Base-by-base conservation (phyloP, 2,113 vertebrate species). In the Phoxinus phoxinus region DNA sequence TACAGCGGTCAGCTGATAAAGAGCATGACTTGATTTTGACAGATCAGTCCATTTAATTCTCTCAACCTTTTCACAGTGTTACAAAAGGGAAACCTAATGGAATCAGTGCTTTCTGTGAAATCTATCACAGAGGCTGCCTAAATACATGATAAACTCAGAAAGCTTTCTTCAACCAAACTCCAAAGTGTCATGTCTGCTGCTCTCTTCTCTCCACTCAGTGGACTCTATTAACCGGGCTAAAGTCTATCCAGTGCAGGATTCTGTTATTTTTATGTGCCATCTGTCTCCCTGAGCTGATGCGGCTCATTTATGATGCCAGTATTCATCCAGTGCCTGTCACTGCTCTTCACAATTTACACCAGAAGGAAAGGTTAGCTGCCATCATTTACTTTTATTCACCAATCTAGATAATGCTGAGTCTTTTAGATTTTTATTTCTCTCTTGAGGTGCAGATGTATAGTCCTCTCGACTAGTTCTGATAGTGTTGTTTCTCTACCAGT, bases 321-420 rank as follows among this genome's bases (percentile, higher is more conserved):
- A 83, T 86, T 76, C 61, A 86, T 88, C 79, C 78, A 44, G 12
- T 27, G 78, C 65, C 27, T 73, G 77, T 86, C 67, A 4, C 83
- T 21, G 83, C 83, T 63, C 56, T 85, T 74, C 78, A 4, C 41
- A 77, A 84, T 86, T 85, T 81, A 69, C 84, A 63, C 85, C 35
- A 53, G 37, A 69, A 73, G 5, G 44, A 87, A 84, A 89, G 41
- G 81, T 80, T 86, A 75, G 44, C 65, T 59, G 10, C 84, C 85
- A 77, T 90, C 83, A 82, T 89, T 90, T 85, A 87, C 78, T 83
- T 85, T 78, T 59, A 77, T 89, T 88, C 61, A 85, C 78, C 77
- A 59, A 21, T 83, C 19, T 25, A 41, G 53, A 75, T 51, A 56
- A 74, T 84, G 85, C 85, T 88, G 74, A 87, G 86, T 89, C 63